A percentile compares a stretch with the other conserved stretches of the same genome.
Evolutionary conservation across 2,113 vertebrate species (phyloP).

Genomic region (Oryzias curvinotus): DNA sequence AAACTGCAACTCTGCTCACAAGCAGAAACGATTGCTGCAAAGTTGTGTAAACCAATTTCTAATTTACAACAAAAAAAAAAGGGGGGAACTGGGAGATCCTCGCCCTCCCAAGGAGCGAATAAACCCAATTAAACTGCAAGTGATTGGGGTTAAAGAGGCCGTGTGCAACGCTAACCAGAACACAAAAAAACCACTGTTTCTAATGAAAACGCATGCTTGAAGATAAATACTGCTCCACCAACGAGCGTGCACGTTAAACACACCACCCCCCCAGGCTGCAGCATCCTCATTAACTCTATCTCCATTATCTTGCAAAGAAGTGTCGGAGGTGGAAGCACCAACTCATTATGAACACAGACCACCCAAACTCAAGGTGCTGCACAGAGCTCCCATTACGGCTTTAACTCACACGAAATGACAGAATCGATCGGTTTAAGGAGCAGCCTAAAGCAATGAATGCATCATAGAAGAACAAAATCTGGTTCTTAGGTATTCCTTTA

Average conservation of each 20-base stretch:
- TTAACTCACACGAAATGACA: neutral
- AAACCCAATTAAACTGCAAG: too few species aligned
- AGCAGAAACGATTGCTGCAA: too few species aligned
- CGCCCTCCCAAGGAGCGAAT: too few species aligned
- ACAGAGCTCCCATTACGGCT: neutral
- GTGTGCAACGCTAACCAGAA: too few species aligned
- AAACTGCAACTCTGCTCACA: too few species aligned
- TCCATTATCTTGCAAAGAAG: constrained; percentile 39
- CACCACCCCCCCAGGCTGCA: constrained; percentile 19
- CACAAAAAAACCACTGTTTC: too few species aligned
- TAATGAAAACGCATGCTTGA: too few species aligned
- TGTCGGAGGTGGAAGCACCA: constrained; percentile 16
- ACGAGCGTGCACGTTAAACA: constrained; percentile 18
- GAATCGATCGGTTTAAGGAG: neutral
- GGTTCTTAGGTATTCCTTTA: too few species aligned
- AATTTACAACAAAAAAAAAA: too few species aligned
- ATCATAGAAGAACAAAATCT: neutral
- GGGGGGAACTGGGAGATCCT: too few species aligned
- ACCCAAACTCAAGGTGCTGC: constrained; percentile 14
- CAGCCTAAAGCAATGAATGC: neutral
- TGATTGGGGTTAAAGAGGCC: too few species aligned
- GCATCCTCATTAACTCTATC: constrained; percentile 29
- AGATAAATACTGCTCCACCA: constrained; percentile 8
- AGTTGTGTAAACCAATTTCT: too few species aligned
- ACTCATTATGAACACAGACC: constrained; percentile 21